A percentile compares a stretch with the other conserved stretches of the same genome.
phyloP scores from a whole-genome alignment of 2,797 vertebrate genomes.

The Nyctalus aviator region DNA sequence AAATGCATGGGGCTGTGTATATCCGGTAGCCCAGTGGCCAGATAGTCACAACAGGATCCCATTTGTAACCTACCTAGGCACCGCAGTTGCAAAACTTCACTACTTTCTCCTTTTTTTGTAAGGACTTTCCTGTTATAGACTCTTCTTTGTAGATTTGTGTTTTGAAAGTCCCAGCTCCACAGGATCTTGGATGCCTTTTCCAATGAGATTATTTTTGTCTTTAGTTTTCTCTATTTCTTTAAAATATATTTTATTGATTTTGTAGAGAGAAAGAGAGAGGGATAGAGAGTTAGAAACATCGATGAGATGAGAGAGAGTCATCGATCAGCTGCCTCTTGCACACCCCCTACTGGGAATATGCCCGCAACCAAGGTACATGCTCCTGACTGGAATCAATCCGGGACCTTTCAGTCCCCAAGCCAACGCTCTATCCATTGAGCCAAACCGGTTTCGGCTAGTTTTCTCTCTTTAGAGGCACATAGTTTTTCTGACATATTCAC shows the following conservation, averaged over 20 bases:
- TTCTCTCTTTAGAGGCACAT: not conserved
- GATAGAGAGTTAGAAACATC: too few species aligned
- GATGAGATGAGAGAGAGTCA: too few species aligned
- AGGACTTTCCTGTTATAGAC: not conserved
- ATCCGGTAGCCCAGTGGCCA: not conserved
- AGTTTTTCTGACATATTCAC: not conserved
- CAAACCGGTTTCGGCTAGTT: too few species aligned
- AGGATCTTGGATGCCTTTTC: constrained; percentile 5
- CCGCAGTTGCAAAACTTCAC: not conserved
- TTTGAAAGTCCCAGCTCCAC: not conserved
- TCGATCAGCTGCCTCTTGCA: too few species aligned
- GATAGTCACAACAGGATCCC: not conserved
- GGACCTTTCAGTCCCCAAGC: too few species aligned
- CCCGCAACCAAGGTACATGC: too few species aligned
- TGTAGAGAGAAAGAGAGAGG: too few species aligned
- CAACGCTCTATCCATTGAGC: too few species aligned
- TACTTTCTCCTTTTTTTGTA: not conserved
- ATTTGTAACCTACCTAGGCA: not conserved
- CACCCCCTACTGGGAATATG: too few species aligned
- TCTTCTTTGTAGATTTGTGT: not conserved
- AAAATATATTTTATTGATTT: too few species aligned
- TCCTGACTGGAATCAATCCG: too few species aligned
- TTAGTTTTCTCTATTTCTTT: not conserved
- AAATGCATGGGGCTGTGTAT: not conserved
- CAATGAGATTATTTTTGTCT: not conserved